These are phyloP conservation scores for Phenganax subtilis DNA, from an alignment of 92 coral and sea anemone genomes.

Conservation along the genomic window DNA sequence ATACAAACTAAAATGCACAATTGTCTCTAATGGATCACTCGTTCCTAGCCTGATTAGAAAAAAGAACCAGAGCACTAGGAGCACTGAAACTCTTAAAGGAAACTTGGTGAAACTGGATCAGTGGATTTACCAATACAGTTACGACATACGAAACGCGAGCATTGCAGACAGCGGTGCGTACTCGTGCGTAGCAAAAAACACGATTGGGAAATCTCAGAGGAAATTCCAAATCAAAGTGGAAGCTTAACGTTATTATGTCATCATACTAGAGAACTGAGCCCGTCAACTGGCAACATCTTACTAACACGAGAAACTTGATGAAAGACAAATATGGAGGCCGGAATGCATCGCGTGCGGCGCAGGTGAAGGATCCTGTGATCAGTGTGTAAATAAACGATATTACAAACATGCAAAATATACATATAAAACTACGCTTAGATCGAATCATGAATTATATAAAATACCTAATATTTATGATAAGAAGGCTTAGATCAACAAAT, in stretches of 20 bases:
- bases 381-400: not conserved
- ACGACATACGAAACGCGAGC: slow-evolving; percentile 16
- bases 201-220: slow-evolving; percentile 18
- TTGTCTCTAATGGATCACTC: slow-evolving; percentile 17
- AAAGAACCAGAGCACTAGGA: not conserved
- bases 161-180: slow-evolving; percentile 22
- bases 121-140: slow-evolving; percentile 9
- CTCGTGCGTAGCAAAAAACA: slow-evolving; percentile 30
- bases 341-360: not conserved
- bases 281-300: not conserved
- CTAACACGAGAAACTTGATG: not conserved
- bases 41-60: not conserved
- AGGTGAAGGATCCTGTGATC: not conserved
- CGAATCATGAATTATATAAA: slow-evolving; percentile 9
- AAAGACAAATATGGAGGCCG: not conserved
- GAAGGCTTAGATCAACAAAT: not conserved
- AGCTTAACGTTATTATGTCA: not conserved
- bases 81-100: not conserved
- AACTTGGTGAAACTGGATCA: slow-evolving; percentile 21
- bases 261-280: not conserved
- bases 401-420: not conserved
- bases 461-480: slow-evolving; percentile 13
- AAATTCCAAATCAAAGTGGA: slow-evolving; percentile 29
- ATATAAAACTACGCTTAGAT: not conserved
- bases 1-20: slow-evolving; percentile 30